A percentile compares a stretch with the other conserved stretches of the same genome.
phyloP scores from a whole-genome alignment of 1,140 invertebrate species.

The Pseudachorutes palmiensis region DNA sequence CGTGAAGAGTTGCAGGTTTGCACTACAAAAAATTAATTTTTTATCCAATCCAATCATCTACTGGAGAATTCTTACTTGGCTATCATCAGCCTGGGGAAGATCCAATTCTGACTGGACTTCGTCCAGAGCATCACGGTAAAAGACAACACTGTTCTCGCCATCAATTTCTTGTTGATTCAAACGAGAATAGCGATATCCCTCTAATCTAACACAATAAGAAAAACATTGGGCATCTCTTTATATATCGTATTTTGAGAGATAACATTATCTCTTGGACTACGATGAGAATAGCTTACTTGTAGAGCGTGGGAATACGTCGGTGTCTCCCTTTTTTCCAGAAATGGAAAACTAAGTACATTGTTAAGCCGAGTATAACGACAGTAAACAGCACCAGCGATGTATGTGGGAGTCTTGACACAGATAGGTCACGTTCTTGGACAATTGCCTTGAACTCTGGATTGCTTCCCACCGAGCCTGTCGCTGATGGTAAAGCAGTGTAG shows the following conservation, averaged over 20 bases:
- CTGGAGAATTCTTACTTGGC: slow-evolving; percentile 11
- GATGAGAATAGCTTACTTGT: slow-evolving; percentile 37
- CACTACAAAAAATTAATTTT: slow-evolving; percentile 18
- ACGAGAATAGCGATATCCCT: slow-evolving; percentile 36
- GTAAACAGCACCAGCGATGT: slow-evolving; percentile 29
- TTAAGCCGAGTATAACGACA: slow-evolving; percentile 23
- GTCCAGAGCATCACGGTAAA: slow-evolving; percentile 20
- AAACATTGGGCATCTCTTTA: slow-evolving; percentile 5
- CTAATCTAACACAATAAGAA: slow-evolving; percentile 17
- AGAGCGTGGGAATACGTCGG: slow-evolving; percentile 20
- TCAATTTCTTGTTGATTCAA: slow-evolving; percentile 36
- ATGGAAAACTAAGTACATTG: slow-evolving; percentile 24
- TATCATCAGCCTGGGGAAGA: slow-evolving; percentile 9
- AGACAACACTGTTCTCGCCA: slow-evolving; percentile 26
- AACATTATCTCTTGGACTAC: too few species aligned
- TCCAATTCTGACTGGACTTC: slow-evolving; percentile 8
- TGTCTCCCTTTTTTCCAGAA: slow-evolving; percentile 34
- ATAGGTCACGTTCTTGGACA: neutral
- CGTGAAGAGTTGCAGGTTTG: slow-evolving; percentile 31
- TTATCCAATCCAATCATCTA: neutral
- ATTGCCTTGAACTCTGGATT: slow-evolving; percentile 1
- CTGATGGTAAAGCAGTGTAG: neutral
- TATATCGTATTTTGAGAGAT: too few species aligned
- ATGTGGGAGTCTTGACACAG: neutral
- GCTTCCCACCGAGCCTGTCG: slow-evolving; percentile 2